A percentile compares a stretch with the other conserved stretches of the same genome.
phyloP scores from a whole-genome alignment of 2,797 vertebrate genomes.

The Apogon talboti region DNA sequence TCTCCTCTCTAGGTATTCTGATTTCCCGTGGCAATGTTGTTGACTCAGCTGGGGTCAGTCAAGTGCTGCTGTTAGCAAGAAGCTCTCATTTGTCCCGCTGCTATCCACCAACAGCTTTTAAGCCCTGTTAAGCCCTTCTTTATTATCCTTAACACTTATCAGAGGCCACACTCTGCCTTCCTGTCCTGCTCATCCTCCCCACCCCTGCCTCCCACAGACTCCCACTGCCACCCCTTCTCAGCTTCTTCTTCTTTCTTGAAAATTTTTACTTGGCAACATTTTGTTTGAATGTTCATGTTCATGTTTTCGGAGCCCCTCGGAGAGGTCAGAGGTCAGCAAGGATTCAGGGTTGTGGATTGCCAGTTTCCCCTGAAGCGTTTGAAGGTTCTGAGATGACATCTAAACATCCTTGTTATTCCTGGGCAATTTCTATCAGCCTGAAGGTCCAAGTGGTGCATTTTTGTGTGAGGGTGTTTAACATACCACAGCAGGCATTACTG shows the following conservation, averaged over 20 bases:
- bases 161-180: constrained; percentile 67
- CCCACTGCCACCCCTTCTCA: constrained; percentile 29
- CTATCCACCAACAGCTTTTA: constrained; percentile 71
- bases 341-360: constrained; percentile 48
- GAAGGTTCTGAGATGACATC: constrained; percentile 59
- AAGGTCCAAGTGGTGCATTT: constrained; percentile 40
- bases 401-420: constrained; percentile 75
- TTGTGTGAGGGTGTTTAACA: constrained; percentile 41
- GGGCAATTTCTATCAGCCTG: constrained; percentile 40
- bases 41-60: constrained; percentile 80
- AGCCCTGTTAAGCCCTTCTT: constrained; percentile 71
- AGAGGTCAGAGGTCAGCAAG: constrained; percentile 69
- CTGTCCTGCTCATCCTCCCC: constrained; percentile 47
- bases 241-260: constrained; percentile 28
- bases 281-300: constrained; percentile 37
- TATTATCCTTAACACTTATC: constrained; percentile 79
- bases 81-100: constrained; percentile 78
- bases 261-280: constrained; percentile 27
- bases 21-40: constrained; percentile 69
- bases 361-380: constrained; percentile 62
- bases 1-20: constrained; percentile 52
- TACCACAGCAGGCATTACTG: constrained; percentile 16
- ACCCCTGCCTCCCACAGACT: constrained; percentile 31
- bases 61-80: constrained; percentile 66
- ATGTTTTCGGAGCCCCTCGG: constrained; percentile 69